Base-by-base conservation (phyloP, 2,888 invertebrate species). In the Sceliomorpha sp. region DNA sequence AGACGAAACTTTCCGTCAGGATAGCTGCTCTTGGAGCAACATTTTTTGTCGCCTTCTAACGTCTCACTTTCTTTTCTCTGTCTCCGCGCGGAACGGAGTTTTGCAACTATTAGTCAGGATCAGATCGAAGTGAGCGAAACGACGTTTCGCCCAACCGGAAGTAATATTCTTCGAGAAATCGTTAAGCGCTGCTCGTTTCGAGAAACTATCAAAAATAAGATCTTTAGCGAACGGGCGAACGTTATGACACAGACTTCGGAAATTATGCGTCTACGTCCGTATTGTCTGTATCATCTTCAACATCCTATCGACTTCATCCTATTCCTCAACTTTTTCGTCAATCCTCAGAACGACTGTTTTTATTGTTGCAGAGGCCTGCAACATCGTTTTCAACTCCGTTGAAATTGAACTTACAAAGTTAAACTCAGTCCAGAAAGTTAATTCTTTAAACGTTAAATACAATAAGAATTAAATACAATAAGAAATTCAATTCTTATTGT, bases 101-200 rank as follows among this genome's bases (percentile, higher is more conserved):
- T 26, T 15, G 45, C 31, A 34, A 13, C 67, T 37, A 63, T 69
- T 69, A 63, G 37, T 63, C 69, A 63, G 51, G 56, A 67, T 55
- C 51, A 31, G 40, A 50, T 60, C 34, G 47, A 29, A 37, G 31
- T 6, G 12, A 32, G 37, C 24, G 42, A 44, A 44, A 29, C n/a
- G n/a, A n/a, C 14, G 44, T 44, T 44, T 44, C 44, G 31, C 9
- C 10, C 31, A 29, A 44, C 29, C 44, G 44, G 31, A 44, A 29
- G 44, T 29, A 31, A 44, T 44, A 44, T 27, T 6, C 44, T 29
- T 29, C 12, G 2, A 29, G 44, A 29, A 44, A 44, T 44, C 29
- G 44, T 29, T 29, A 31, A 44, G 29, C 29, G 13, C 9, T 10
- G 44, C 44, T 44, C 44, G 29, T 29, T 44, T 44, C 29, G 12